Percentiles rank a stretch among this genome's conserved stretches.
Evolutionary conservation across 2,888 invertebrate species (phyloP).

Genomic region (Cephus pulcher): DNA sequence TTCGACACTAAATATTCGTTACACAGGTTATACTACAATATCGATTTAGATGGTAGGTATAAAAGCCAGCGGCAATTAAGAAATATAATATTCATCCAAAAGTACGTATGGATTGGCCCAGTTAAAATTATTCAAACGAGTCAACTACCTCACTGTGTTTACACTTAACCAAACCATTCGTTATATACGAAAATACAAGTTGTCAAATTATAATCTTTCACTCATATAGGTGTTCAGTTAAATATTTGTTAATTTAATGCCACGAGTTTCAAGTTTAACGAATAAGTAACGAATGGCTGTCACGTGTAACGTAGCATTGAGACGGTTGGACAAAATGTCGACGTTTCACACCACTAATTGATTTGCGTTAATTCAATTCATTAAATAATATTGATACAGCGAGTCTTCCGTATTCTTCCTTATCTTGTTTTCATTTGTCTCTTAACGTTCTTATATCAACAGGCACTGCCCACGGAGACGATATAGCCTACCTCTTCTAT

Average conservation of each 20-base stretch:
- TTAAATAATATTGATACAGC: background rate
- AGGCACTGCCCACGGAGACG: constrained; percentile 74
- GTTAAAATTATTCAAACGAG: background rate
- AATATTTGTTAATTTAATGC: background rate
- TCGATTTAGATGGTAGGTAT: constrained; percentile 23
- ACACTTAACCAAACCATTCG: background rate
- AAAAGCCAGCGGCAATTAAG: background rate
- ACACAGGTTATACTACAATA: constrained; percentile 21
- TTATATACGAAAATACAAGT: background rate
- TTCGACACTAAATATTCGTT: constrained; percentile 28
- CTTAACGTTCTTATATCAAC: background rate
- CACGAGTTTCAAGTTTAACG: background rate
- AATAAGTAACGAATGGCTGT: background rate
- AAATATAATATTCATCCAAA: background rate
- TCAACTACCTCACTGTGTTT: background rate
- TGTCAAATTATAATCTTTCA: background rate
- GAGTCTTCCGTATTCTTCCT: background rate
- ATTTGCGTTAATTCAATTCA: background rate
- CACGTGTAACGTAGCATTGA: background rate
- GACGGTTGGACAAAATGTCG: background rate
- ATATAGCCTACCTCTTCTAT: constrained; percentile 71
- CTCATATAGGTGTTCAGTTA: background rate
- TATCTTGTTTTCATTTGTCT: background rate
- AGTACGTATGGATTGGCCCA: background rate
- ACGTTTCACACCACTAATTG: background rate